Conservation (phyloP, 2,113 vertebrate species). For the Nothocercus nigrocapillus region DNA sequence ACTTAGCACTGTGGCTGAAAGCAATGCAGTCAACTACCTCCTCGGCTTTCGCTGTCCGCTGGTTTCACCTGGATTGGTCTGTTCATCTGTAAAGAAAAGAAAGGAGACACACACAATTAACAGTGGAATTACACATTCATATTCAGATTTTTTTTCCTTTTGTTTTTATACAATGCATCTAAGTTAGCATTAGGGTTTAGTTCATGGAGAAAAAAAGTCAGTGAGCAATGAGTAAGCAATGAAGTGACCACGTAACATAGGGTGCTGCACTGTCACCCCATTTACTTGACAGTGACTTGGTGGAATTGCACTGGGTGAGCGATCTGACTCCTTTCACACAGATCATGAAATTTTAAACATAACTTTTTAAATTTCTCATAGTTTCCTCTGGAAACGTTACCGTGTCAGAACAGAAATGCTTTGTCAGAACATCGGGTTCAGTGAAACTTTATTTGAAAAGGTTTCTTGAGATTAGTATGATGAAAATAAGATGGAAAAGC, state of each 20-base stretch:
- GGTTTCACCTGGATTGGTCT: conserved; percentile 99
- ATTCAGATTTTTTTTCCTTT: not conserved
- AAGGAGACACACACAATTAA: conserved; percentile 35
- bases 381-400: not conserved
- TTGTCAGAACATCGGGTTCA: not conserved
- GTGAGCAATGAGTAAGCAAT: not conserved
- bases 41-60: conserved; percentile 98
- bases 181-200: not conserved
- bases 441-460: conserved; percentile 16
- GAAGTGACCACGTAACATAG: not conserved
- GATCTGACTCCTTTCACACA: not conserved
- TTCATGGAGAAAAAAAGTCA: not conserved
- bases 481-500: not conserved
- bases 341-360: conserved; percentile 19
- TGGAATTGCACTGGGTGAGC: not conserved
- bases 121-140: not conserved
- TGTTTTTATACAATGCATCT: not conserved
- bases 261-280: not conserved
- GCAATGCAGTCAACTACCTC: conserved; percentile 92
- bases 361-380: conserved; percentile 28
- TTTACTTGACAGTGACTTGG: not conserved
- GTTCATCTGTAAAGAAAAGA: conserved; percentile 91
- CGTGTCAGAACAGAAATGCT: not conserved
- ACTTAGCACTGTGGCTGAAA: conserved; percentile 71
- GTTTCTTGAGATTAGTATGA: not conserved